Percentiles rank a stretch among this genome's conserved stretches.
phyloP scores from a whole-genome alignment of 2,113 vertebrate species.

The Lasiurus borealis region DNA sequence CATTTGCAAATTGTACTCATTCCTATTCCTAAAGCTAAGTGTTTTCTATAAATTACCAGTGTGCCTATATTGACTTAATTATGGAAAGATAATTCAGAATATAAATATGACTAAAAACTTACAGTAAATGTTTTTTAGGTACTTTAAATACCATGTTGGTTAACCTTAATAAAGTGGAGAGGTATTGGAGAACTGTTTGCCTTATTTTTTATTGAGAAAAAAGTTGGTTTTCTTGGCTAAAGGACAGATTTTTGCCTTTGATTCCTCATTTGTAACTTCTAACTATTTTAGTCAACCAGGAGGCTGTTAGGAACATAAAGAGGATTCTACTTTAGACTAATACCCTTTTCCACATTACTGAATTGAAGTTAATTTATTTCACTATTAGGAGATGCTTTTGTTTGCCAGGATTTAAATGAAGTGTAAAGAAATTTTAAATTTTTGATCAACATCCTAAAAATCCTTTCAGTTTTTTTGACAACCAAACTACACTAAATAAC shows the following conservation, averaged over 20 bases:
- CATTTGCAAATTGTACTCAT: neutral
- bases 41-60: neutral
- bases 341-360: neutral
- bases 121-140: conserved; percentile 45
- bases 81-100: neutral
- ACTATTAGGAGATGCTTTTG: neutral
- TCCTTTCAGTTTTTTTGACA: conserved; percentile 48
- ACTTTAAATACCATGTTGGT: neutral
- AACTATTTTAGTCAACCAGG: neutral
- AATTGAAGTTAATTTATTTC: neutral
- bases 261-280: conserved; percentile 18
- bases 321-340: neutral
- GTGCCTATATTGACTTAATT: conserved; percentile 53
- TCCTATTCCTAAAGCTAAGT: conserved; percentile 2
- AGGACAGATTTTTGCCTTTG: neutral
- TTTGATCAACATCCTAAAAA: conserved; percentile 7
- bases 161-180: conserved; percentile 70
- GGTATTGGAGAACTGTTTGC: neutral
- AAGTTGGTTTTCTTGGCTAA: neutral
- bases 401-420: conserved; percentile 31
- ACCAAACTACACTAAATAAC: neutral
- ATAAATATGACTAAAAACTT: neutral
- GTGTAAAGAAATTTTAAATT: neutral
- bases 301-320: neutral
- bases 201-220: neutral